phyloP scores from a whole-genome alignment of 2,888 invertebrate genomes.

The Hypolimnas misippus region DNA sequence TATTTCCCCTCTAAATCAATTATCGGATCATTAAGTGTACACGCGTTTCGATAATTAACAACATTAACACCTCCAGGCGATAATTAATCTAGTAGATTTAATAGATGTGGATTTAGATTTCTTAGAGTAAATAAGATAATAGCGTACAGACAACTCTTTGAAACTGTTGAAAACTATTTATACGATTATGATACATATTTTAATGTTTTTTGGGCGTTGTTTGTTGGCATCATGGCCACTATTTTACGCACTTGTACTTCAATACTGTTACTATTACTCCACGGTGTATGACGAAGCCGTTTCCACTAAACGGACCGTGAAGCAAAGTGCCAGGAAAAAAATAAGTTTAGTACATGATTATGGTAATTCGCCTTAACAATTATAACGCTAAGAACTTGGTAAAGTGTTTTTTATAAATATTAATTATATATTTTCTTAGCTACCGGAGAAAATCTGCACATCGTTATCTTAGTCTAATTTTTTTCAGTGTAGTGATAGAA shows the following conservation, averaged over 20 bases:
- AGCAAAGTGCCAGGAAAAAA: constrained; percentile 28
- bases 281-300: constrained; percentile 60
- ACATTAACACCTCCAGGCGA: neutral
- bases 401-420: neutral
- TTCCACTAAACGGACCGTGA: constrained; percentile 52
- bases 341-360: constrained; percentile 18
- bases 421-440: neutral
- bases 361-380: constrained; percentile 11
- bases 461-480: too few species aligned
- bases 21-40: neutral
- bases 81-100: too few species aligned
- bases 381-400: constrained; percentile 1
- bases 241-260: too few species aligned
- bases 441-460: neutral
- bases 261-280: constrained; percentile 46
- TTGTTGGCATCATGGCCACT: neutral
- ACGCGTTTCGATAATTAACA: neutral
- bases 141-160: too few species aligned
- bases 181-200: too few species aligned
- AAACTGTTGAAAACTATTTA: too few species aligned
- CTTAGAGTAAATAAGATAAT: too few species aligned
- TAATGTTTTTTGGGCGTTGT: too few species aligned
- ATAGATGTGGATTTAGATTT: too few species aligned
- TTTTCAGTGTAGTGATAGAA: too few species aligned
- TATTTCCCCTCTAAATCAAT: neutral